phyloP scores from a whole-genome alignment of 2,113 vertebrate species.

The Ceyx margarethae region DNA sequence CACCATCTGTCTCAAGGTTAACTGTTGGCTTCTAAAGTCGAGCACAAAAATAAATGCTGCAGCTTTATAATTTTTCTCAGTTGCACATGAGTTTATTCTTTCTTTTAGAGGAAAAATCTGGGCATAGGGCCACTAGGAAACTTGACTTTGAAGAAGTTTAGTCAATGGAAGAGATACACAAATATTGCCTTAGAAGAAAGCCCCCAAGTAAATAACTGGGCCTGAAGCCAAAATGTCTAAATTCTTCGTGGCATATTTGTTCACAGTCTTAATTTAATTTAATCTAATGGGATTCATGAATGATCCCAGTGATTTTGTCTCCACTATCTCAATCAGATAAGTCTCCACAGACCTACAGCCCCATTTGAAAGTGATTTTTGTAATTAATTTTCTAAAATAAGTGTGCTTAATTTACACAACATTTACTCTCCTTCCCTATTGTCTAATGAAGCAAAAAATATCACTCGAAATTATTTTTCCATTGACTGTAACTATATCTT shows the following conservation, averaged over 20 bases:
- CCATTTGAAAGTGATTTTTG: not conserved
- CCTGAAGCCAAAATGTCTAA: not conserved
- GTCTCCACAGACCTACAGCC: not conserved
- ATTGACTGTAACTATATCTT: not conserved
- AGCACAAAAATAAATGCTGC: not conserved
- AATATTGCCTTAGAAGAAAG: not conserved
- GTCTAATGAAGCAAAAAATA: not conserved
- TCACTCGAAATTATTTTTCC: not conserved
- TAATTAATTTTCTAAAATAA: slow-evolving; percentile 8
- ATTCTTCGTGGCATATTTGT: not conserved
- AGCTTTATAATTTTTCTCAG: not conserved
- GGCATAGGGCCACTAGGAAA: not conserved
- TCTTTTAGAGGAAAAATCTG: not conserved
- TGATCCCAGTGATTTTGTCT: not conserved
- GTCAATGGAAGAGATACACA: not conserved
- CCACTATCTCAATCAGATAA: not conserved
- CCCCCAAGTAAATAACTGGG: not conserved
- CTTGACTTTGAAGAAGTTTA: not conserved
- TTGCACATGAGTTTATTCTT: not conserved
- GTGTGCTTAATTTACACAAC: not conserved
- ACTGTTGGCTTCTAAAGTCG: not conserved
- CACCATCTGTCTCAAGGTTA: not conserved
- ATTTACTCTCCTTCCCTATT: not conserved
- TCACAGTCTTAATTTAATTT: slow-evolving; percentile 21
- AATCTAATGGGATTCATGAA: not conserved